phyloP scores from a whole-genome alignment of 2,113 vertebrate genomes.

The Pseudorectes ferrugineus region DNA sequence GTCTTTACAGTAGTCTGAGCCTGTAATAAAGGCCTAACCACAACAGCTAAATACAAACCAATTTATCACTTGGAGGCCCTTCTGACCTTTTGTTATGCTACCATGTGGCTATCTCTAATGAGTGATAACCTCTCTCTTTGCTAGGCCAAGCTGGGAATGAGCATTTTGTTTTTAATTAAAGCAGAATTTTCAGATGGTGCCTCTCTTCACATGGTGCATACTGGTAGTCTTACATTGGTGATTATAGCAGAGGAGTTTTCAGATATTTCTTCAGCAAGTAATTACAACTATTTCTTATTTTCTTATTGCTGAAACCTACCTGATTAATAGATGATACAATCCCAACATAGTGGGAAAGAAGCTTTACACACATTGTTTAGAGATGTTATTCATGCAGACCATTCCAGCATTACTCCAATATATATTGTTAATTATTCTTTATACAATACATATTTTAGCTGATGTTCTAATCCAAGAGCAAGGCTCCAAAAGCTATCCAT shows the following conservation, averaged over 20 bases:
- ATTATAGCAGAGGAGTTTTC: background rate
- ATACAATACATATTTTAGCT: background rate
- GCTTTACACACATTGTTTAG: background rate
- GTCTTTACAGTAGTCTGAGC: background rate
- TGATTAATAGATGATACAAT: background rate
- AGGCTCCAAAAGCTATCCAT: background rate
- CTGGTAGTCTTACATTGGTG: background rate
- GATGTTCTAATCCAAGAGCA: background rate
- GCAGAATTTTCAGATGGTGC: background rate
- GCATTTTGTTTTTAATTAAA: background rate
- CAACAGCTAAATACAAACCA: background rate
- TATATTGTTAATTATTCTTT: background rate
- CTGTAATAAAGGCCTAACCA: background rate
- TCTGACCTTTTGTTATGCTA: background rate
- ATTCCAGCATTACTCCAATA: background rate
- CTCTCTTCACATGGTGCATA: background rate
- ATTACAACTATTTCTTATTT: background rate
- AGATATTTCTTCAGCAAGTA: background rate
- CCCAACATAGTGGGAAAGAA: background rate
- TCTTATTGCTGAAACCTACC: background rate
- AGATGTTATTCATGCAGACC: background rate
- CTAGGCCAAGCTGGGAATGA: background rate
- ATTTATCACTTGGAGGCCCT: background rate
- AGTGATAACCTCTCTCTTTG: background rate
- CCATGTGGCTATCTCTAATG: background rate